Conservation (phyloP, 2,888 invertebrate genomes). For the Caenorhabditis imperialis region DNA sequence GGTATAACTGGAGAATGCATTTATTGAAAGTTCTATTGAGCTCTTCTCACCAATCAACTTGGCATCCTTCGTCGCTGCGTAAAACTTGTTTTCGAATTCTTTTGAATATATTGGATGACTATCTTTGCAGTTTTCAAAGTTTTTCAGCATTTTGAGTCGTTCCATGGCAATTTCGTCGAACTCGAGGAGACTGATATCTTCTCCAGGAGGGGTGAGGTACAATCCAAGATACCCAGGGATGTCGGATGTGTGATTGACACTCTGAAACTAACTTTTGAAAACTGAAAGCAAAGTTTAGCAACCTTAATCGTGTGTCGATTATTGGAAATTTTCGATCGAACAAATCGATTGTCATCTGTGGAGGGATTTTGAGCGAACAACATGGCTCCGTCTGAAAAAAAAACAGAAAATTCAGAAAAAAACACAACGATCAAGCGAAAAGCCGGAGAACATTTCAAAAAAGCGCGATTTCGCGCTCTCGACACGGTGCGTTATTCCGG, state of each 20-base stretch:
- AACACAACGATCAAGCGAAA: slow-evolving; percentile 6
- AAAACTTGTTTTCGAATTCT: slow-evolving; percentile 31
- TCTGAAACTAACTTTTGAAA: neutral
- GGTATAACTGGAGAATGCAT: slow-evolving; percentile 22
- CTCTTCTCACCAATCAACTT: slow-evolving; percentile 35
- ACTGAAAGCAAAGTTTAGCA: neutral
- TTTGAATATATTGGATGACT: slow-evolving; percentile 18
- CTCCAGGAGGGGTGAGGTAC: slow-evolving; percentile 67
- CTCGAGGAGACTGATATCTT: slow-evolving; percentile 68
- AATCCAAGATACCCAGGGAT: slow-evolving; percentile 53
- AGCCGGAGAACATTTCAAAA: slow-evolving; percentile 3
- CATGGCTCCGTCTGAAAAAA: neutral
- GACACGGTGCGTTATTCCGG: slow-evolving; percentile 7
- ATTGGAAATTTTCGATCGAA: slow-evolving; percentile 11
- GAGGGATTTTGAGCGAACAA: neutral
- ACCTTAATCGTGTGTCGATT: slow-evolving; percentile 42
- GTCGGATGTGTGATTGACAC: neutral
- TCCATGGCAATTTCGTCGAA: slow-evolving; percentile 73
- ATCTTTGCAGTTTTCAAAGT: slow-evolving; percentile 53
- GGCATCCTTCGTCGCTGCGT: neutral
- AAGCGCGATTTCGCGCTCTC: slow-evolving; percentile 17
- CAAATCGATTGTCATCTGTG: slow-evolving; percentile 9
- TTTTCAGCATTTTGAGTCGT: slow-evolving; percentile 66
- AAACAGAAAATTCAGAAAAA: neutral
- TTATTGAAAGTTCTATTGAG: neutral